Evolutionary conservation across 2,113 vertebrate genomes (phyloP), one percentile per base, ranked within the genome.

Genomic region (Rattus rattus): DNA sequence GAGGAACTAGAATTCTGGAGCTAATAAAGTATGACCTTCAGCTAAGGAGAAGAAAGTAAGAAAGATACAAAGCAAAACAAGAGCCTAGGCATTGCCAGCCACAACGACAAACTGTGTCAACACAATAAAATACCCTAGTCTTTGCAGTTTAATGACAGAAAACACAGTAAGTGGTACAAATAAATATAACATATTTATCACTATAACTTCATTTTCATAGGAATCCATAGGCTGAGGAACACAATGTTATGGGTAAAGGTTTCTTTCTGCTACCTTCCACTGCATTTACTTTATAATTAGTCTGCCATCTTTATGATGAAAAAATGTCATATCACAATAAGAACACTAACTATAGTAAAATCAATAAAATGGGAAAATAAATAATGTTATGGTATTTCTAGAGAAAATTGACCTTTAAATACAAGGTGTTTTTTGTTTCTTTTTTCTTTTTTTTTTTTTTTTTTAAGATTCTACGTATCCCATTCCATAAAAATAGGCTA

Each of bases 1-100:
- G 99, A 99, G 99, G 98, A 99, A 99, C 98, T 99, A 98, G 98
- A 93, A 92, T 54, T 43, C 36, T 65, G 22, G 10, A 26, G 52
- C 80, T 95, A 0, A n/a, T 97, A 98, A 98, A 99, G 98, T 98
- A 98, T 99, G 98, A 98, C 98, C 73, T 96, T 69, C n/a, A 28
- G 52, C 17, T 75, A 65, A 22, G 8, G 24, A 10, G n/a, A 56
- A 56, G 52, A 54, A 20, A 79, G 5, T 16, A 39, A 39, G n/a
- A 39, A 39, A 33, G 33, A 72, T 30, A 43, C 36, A 52, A 72
- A 81, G 10, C 6, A 12, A 4, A 65, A 2, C 0, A 73, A 13
- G 6, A 43, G 17, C 3, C 49, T 73, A 56, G 94, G 17, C 6
- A 59, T 61, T 49, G 30, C 52, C 47, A 91, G 2, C 3, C 19